Evolutionary conservation across 2,113 vertebrate genomes (phyloP).

Genomic region (Rhadina sibilatrix): DNA sequence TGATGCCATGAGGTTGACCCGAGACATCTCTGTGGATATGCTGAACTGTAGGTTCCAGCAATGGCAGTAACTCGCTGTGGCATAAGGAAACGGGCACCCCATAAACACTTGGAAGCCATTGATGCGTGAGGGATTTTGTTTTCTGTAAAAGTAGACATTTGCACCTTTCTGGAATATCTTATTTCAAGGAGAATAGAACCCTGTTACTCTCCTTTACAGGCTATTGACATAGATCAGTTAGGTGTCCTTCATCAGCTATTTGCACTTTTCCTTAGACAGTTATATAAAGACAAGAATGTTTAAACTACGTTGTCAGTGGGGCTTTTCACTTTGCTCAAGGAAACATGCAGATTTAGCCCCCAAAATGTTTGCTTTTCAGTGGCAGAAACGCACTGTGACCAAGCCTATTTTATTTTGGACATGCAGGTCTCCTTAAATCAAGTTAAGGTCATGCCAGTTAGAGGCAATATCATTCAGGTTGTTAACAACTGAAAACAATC

Average conservation of each 20-base stretch:
- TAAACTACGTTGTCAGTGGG: not conserved
- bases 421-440: slow-evolving; percentile 21
- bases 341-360: not conserved
- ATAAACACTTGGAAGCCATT: not conserved
- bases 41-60: not conserved
- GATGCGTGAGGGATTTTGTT: not conserved
- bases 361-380: not conserved
- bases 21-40: accelerated
- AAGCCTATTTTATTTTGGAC: not conserved
- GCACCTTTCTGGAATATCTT: not conserved
- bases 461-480: slow-evolving; percentile 15
- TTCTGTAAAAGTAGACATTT: not conserved
- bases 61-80: not conserved
- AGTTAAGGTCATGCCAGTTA: not conserved
- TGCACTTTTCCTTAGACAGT: not conserved
- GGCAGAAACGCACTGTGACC: not conserved
- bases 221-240: not conserved
- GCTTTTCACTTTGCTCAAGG: not conserved
- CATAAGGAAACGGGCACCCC: not conserved
- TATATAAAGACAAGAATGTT: not conserved
- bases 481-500: slow-evolving; percentile 19
- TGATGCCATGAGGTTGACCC: not conserved
- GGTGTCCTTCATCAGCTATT: not conserved
- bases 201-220: not conserved
- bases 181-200: not conserved